phyloP scores from a whole-genome alignment of 2,888 invertebrate genomes.

The Synergus japonicus region DNA sequence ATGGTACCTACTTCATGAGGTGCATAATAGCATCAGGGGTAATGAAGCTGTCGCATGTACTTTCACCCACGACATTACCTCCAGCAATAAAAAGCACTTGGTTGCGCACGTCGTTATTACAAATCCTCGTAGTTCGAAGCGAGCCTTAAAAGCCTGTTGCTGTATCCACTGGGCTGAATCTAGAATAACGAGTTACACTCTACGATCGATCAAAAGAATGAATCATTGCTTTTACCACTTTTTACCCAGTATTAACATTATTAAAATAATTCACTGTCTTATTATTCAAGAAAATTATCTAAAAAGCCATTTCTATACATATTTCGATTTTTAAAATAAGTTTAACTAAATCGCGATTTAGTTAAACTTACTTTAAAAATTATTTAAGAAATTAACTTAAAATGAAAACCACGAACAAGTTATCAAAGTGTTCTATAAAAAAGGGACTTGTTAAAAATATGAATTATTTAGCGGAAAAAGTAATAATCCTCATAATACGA shows the following conservation, averaged over 20 bases:
- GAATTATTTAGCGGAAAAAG: neutral
- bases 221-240: neutral
- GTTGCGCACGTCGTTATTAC: slow-evolving; percentile 22
- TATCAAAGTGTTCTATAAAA: neutral
- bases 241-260: neutral
- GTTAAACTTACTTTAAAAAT: too few relatives aligned
- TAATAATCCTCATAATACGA: neutral
- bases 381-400: too few relatives aligned
- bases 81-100: slow-evolving; percentile 21
- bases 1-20: neutral
- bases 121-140: slow-evolving; percentile 1
- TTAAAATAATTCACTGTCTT: neutral
- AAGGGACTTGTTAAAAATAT: slow-evolving; percentile 2
- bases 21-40: slow-evolving; percentile 9
- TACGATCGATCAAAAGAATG: neutral
- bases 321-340: too few relatives aligned
- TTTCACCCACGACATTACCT: neutral
- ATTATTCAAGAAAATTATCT: too few relatives aligned
- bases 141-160: slow-evolving; percentile 30
- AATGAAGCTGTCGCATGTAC: slow-evolving; percentile 22
- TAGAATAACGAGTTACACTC: slow-evolving; percentile 13
- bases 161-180: slow-evolving; percentile 22
- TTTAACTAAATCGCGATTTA: too few relatives aligned
- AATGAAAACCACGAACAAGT: neutral
- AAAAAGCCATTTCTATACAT: too few relatives aligned